A percentile compares a stretch with the other conserved stretches of the same genome.
phyloP scores from a whole-genome alignment of 2,888 invertebrate genomes.

The Pyralis farinalis region DNA sequence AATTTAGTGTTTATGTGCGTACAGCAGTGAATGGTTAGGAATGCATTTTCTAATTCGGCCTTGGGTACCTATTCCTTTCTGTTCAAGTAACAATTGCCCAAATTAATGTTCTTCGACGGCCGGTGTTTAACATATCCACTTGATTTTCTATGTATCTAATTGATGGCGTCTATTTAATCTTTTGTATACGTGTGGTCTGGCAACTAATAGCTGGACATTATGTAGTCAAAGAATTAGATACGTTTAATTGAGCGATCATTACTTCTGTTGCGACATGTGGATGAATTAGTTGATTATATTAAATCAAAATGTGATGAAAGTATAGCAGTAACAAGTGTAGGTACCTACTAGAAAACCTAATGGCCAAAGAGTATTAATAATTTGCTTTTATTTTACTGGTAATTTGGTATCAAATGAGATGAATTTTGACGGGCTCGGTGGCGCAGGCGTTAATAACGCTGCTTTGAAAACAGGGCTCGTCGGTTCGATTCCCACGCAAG shows the following conservation, averaged over 20 bases:
- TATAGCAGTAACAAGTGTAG: too few relatives aligned
- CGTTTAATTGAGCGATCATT: not conserved
- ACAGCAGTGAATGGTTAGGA: conserved; percentile 33
- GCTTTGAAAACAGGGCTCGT: too few relatives aligned
- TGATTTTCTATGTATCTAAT: not conserved
- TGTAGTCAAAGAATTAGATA: not conserved
- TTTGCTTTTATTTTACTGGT: too few relatives aligned
- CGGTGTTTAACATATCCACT: not conserved
- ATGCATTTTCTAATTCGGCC: conserved; percentile 29
- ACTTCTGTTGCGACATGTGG: not conserved
- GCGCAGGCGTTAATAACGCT: too few relatives aligned
- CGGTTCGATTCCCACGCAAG: too few relatives aligned
- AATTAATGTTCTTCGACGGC: not conserved
- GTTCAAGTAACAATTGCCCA: not conserved
- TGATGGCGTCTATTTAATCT: not conserved
- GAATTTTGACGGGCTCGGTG: too few relatives aligned
- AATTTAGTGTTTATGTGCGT: conserved; percentile 37
- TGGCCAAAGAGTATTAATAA: too few relatives aligned
- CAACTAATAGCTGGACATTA: not conserved
- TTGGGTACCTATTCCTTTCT: conserved; percentile 10
- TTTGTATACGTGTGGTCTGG: not conserved
- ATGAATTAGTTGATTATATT: too few relatives aligned
- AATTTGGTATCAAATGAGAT: too few relatives aligned
- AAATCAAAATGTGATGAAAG: too few relatives aligned
- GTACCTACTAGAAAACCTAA: too few relatives aligned